A percentile compares a stretch with the other conserved stretches of the same genome.
Conservation (phyloP, 2,113 vertebrate species). For the Neogobius melanostomus region DNA sequence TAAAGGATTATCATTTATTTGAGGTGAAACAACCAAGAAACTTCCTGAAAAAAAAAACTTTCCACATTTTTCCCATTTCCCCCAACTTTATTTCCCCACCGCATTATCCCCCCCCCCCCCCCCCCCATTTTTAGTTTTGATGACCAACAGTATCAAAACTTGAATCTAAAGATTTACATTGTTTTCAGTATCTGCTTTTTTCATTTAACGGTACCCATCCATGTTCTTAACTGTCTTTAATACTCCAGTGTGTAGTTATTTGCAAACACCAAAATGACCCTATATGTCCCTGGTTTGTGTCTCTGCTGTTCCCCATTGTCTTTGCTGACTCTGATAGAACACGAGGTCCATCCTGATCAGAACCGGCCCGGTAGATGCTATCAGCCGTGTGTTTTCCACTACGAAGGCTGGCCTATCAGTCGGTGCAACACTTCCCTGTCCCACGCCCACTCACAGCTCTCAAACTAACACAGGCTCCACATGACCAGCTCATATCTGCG, state of each 20-base stretch:
- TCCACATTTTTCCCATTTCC: no score
- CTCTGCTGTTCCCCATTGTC: constrained; percentile 35
- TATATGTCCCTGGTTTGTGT: constrained; percentile 50
- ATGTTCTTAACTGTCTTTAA: not conserved
- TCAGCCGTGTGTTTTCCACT: constrained; percentile 50
- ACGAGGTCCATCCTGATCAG: constrained; percentile 57
- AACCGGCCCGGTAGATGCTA: constrained; percentile 59
- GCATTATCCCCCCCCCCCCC: no score
- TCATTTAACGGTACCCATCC: no score
- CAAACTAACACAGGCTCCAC: constrained; percentile 8
- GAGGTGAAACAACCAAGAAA: no score
- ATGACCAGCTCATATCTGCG: constrained; percentile 30
- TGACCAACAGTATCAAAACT: no score
- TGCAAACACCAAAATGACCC: not conserved
- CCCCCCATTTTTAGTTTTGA: no score
- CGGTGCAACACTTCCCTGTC: constrained; percentile 66
- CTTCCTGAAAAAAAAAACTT: no score
- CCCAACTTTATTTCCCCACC: no score
- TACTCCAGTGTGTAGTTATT: not conserved
- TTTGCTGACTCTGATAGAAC: constrained; percentile 48
- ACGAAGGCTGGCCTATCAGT: constrained; percentile 44
- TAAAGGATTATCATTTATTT: no score
- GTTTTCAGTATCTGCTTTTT: no score
- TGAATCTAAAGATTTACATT: no score
- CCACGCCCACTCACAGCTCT: constrained; percentile 52